Evolutionary conservation across 1,140 invertebrate genomes (phyloP).

Genomic region (Scaptomyza montana): DNA sequence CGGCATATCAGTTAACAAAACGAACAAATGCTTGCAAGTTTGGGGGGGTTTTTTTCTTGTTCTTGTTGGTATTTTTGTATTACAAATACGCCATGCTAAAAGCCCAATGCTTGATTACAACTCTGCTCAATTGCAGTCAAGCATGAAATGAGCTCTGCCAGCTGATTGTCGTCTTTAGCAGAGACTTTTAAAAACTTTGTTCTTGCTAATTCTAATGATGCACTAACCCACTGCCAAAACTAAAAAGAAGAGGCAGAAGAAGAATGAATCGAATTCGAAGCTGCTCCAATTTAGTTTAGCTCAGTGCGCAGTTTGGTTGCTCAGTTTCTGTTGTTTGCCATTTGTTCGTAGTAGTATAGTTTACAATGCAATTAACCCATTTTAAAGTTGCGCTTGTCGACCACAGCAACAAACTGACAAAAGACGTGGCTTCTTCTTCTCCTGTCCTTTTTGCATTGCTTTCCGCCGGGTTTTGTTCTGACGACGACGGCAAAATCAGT

Average conservation of each 20-base stretch:
- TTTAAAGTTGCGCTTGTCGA: slow-evolving; percentile 72
- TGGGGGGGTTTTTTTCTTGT: too few species aligned
- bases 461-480: slow-evolving; percentile 31
- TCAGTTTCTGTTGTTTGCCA: slow-evolving; percentile 63
- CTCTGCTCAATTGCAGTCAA: slow-evolving; percentile 14
- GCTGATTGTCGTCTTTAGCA: slow-evolving; percentile 1
- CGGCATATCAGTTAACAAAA: too few species aligned
- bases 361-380: slow-evolving; percentile 81
- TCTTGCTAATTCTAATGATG: slow-evolving; percentile 56
- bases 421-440: slow-evolving; percentile 49
- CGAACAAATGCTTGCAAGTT: too few species aligned
- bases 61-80: too few species aligned
- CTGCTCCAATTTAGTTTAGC: slow-evolving; percentile 26
- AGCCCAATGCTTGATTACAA: slow-evolving; percentile 2
- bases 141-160: slow-evolving; percentile 41
- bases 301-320: slow-evolving; percentile 35
- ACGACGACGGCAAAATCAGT: slow-evolving; percentile 55
- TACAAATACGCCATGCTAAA: too few species aligned
- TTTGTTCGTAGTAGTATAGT: slow-evolving; percentile 70
- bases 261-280: slow-evolving; percentile 24
- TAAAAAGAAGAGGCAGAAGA: neutral
- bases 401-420: slow-evolving; percentile 58
- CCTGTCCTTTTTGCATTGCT: slow-evolving; percentile 1
- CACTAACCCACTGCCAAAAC: slow-evolving; percentile 45
- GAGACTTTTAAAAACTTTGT: slow-evolving; percentile 19